A percentile compares a stretch with the other conserved stretches of the same genome.
These are phyloP conservation scores for Porites lobata DNA, from an alignment of 92 coral and sea anemone species.

Conservation along the genomic window DNA sequence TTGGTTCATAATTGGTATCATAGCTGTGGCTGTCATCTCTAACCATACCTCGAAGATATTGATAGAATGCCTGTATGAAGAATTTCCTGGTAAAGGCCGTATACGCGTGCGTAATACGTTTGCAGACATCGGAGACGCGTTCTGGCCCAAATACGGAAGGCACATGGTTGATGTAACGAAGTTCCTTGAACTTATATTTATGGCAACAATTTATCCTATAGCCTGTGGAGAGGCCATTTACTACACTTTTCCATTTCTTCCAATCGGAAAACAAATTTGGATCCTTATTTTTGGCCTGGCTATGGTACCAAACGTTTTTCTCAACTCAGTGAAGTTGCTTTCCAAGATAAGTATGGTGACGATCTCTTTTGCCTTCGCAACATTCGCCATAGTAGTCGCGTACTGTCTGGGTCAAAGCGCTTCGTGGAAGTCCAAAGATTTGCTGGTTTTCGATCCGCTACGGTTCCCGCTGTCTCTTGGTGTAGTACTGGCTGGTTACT, in stretches of 20 bases:
- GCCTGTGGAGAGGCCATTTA: constrained; percentile 80
- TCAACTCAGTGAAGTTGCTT: constrained; percentile 73
- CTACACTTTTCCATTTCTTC: constrained; percentile 50
- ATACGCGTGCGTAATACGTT: constrained; percentile 71
- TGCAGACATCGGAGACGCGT: constrained; percentile 82
- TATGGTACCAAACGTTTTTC: constrained; percentile 73
- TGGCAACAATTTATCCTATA: constrained; percentile 74
- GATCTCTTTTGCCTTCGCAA: constrained; percentile 69
- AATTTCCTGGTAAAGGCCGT: constrained; percentile 51
- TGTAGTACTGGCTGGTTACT: constrained; percentile 73
- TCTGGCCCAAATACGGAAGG: constrained; percentile 80
- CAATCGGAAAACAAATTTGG: constrained; percentile 76
- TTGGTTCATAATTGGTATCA: constrained; percentile 70
- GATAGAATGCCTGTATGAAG: constrained; percentile 69
- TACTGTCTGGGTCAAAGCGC: constrained; percentile 58
- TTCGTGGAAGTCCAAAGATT: constrained; percentile 67
- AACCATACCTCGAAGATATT: constrained; percentile 73
- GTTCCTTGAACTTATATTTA: constrained; percentile 74
- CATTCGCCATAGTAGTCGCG: constrained; percentile 65
- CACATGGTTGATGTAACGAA: constrained; percentile 71
- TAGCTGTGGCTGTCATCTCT: constrained; percentile 66
- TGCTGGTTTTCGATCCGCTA: constrained; percentile 70
- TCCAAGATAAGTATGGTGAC: constrained; percentile 80
- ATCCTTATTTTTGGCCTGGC: constrained; percentile 80
- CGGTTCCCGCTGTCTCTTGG: constrained; percentile 77